Evolutionary conservation across 2,888 invertebrate genomes (phyloP).

Genomic region (Dioctria rufipes): DNA sequence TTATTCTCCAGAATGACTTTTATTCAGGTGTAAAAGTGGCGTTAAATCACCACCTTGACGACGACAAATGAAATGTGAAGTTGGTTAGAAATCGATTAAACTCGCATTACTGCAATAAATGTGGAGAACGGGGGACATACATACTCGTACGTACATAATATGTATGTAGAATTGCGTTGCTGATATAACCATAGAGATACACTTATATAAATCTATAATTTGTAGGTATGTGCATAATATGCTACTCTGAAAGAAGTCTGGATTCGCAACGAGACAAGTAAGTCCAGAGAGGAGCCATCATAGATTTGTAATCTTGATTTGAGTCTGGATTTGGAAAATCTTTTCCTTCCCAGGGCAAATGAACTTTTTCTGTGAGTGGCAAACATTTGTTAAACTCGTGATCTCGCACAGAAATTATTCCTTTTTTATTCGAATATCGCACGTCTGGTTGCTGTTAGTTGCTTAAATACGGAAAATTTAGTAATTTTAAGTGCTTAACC

Average conservation of each 20-base stretch:
- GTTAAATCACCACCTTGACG: neutral
- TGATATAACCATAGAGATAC: neutral
- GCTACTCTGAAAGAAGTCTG: neutral
- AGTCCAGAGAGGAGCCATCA: neutral
- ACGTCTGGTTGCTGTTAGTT: neutral
- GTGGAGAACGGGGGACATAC: too few relatives aligned
- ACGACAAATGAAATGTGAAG: neutral
- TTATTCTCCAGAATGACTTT: neutral
- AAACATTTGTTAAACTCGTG: neutral
- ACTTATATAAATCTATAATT: too few relatives aligned
- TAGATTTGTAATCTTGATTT: neutral
- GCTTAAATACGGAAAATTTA: neutral
- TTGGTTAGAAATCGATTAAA: neutral
- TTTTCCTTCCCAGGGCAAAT: neutral
- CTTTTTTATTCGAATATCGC: too few relatives aligned
- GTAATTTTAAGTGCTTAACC: neutral
- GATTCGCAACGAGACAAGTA: neutral
- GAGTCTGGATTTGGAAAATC: neutral
- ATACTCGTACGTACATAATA: too few relatives aligned
- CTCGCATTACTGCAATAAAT: neutral
- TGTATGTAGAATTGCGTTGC: too few relatives aligned
- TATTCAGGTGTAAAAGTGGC: neutral
- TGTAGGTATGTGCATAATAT: too few relatives aligned
- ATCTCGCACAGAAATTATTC: neutral
- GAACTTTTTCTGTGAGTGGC: neutral